Percentiles rank a stretch among this genome's conserved stretches.
These are phyloP conservation scores for Anthophora plumipes DNA, from an alignment of 2,888 invertebrate genomes.

Conservation along the genomic window DNA sequence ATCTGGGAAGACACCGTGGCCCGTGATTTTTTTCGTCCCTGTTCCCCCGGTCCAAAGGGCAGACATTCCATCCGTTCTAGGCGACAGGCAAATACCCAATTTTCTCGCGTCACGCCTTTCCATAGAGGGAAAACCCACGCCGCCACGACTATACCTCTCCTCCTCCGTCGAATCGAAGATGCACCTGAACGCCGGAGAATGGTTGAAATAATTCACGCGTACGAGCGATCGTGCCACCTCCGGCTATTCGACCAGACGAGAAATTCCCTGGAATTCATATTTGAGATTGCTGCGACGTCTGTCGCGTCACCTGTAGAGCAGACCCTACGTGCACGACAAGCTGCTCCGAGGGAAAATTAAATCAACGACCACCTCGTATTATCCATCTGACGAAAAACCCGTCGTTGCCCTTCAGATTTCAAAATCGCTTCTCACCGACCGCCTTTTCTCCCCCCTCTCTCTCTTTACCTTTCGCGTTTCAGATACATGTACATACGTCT, in stretches of 20 bases:
- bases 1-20: not conserved
- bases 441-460: too few relatives aligned
- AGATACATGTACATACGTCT: not conserved
- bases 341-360: not conserved
- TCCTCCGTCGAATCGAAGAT: not conserved
- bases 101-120: not conserved
- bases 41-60: not conserved
- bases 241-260: not conserved
- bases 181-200: not conserved
- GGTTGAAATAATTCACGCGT: not conserved
- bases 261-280: slow-evolving; percentile 3
- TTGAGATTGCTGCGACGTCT: slow-evolving; percentile 1
- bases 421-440: not conserved
- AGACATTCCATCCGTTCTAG: not conserved
- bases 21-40: not conserved
- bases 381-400: not conserved
- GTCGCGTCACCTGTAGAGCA: slow-evolving; percentile 16
- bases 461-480: not conserved
- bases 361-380: not conserved
- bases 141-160: not conserved
- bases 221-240: not conserved
- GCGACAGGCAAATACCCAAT: slow-evolving; percentile 23
- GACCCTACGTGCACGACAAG: not conserved
- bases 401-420: not conserved
- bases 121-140: not conserved